Conservation (phyloP, 2,797 vertebrate species). For the Urocyon cinereoargenteus region DNA sequence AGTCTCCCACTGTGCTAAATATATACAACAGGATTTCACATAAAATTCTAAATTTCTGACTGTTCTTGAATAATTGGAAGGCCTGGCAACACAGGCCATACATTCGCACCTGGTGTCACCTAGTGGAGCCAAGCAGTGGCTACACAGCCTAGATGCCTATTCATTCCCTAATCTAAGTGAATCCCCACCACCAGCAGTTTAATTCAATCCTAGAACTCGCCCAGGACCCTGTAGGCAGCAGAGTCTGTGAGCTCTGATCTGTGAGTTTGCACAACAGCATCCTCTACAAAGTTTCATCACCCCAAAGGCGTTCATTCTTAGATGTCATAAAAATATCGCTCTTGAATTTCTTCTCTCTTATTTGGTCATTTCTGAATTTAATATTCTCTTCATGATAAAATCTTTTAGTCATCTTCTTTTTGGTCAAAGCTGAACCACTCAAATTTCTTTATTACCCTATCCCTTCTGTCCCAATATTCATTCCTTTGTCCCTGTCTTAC, state of each 20-base stretch:
- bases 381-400: background rate
- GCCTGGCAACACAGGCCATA: background rate
- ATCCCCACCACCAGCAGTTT: background rate
- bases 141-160: background rate
- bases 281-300: background rate
- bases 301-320: background rate
- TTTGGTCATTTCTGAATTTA: background rate
- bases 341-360: background rate
- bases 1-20: background rate
- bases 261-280: accelerated
- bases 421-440: background rate
- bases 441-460: background rate
- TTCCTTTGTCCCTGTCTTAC: background rate
- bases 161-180: background rate
- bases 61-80: background rate
- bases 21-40: background rate
- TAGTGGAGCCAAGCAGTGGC: background rate
- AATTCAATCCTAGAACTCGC: background rate
- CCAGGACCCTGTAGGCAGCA: background rate
- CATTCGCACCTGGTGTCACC: background rate
- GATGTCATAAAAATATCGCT: too few relatives aligned
- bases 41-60: background rate
- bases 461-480: background rate
- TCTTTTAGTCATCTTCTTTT: background rate
- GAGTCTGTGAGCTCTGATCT: background rate